A percentile compares a stretch with the other conserved stretches of the same genome.
phyloP scores from a whole-genome alignment of 2,797 vertebrate genomes.

The Cottoperca gobio region DNA sequence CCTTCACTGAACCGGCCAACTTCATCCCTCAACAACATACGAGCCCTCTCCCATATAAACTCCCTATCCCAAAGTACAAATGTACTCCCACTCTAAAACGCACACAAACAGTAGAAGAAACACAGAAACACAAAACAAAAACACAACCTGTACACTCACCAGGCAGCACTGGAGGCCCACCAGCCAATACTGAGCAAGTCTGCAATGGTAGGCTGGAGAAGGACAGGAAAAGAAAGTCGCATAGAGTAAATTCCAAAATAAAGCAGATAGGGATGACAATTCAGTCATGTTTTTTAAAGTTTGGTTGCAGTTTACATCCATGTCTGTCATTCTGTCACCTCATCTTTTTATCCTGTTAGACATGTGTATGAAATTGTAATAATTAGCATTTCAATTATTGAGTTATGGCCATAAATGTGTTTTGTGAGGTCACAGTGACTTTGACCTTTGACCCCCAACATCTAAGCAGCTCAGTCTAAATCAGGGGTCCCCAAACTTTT shows the following conservation, averaged over 20 bases:
- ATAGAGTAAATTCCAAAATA: background rate
- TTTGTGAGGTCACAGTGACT: no score
- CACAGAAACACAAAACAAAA: slow-evolving; percentile 17
- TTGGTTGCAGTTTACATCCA: no score
- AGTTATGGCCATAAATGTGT: no score
- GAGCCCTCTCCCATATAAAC: slow-evolving; percentile 39
- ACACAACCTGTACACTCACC: slow-evolving; percentile 84
- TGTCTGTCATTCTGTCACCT: no score
- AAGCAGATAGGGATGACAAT: background rate
- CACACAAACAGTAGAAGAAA: background rate
- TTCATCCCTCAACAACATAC: slow-evolving; percentile 29
- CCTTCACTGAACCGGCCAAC: slow-evolving; percentile 38
- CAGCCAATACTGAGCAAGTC: slow-evolving; percentile 95
- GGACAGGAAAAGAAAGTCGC: slow-evolving; percentile 5
- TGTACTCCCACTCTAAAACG: slow-evolving; percentile 42
- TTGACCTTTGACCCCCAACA: no score
- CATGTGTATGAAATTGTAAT: no score
- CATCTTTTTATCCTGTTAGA: no score
- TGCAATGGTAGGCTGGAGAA: slow-evolving; percentile 91
- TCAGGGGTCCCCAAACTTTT: no score
- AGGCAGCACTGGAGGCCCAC: slow-evolving; percentile 96
- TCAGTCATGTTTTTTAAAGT: no score
- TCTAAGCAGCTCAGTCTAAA: no score
- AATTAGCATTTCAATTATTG: no score
- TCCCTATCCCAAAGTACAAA: slow-evolving; percentile 46